Evolutionary conservation across 2,888 invertebrate species (phyloP).

Genomic region (Andrena fulva): DNA sequence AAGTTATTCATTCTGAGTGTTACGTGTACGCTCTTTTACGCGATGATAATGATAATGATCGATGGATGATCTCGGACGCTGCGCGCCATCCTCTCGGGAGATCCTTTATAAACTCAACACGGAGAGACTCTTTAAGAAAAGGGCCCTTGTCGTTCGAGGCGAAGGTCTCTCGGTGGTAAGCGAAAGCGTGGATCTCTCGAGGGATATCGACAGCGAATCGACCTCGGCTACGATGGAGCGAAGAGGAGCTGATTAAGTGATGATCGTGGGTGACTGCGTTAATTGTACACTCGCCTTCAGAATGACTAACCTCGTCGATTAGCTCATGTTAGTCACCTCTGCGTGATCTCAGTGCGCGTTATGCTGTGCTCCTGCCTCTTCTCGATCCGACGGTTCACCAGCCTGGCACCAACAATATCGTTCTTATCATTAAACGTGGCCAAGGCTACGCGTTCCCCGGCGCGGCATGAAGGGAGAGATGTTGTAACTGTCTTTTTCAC

Average conservation of each 20-base stretch:
- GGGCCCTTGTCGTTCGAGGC: not conserved
- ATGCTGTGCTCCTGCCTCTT: slow-evolving; percentile 89
- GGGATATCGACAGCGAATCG: not conserved
- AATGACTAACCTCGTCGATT: slow-evolving; percentile 69
- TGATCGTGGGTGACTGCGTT: slow-evolving; percentile 22
- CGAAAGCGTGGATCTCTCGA: not conserved
- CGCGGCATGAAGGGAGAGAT: not conserved
- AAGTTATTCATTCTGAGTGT: slow-evolving; percentile 66
- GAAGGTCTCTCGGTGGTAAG: not conserved
- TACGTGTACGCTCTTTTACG: slow-evolving; percentile 40
- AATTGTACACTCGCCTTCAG: slow-evolving; percentile 56
- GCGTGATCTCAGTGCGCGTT: slow-evolving; percentile 89
- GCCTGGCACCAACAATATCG: slow-evolving; percentile 85
- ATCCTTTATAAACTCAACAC: not conserved
- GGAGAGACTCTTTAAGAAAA: slow-evolving; percentile 5
- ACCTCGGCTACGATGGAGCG: slow-evolving; percentile 3
- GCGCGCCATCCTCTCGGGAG: slow-evolving; percentile 3
- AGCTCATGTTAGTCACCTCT: slow-evolving; percentile 86
- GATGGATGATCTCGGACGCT: slow-evolving; percentile 5
- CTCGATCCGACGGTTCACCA: slow-evolving; percentile 89
- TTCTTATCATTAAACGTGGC: slow-evolving; percentile 19
- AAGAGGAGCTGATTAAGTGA: not conserved
- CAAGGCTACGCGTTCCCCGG: not conserved
- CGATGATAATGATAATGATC: slow-evolving; percentile 23
- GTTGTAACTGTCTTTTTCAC: slow-evolving; percentile 63